Percentiles rank a stretch among this genome's conserved stretches.
phyloP scores from a whole-genome alignment of 2,113 vertebrate genomes.

The Zootoca vivipara region DNA sequence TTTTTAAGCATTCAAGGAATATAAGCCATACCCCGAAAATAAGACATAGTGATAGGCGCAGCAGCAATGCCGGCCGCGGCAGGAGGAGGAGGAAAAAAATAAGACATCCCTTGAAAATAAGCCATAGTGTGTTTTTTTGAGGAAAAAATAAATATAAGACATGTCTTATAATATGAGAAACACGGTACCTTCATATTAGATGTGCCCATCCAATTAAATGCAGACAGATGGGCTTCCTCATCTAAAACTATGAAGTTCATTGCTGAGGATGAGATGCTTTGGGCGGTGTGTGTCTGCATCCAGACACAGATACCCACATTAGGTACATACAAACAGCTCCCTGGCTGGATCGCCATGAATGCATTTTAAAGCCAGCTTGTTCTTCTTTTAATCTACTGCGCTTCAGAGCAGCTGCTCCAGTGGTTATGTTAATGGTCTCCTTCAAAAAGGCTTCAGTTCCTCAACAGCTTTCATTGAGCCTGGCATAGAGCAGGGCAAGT shows the following conservation, averaged over 20 bases:
- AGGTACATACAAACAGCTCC: neutral
- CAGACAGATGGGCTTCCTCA: neutral
- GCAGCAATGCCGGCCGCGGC: too few relatives aligned
- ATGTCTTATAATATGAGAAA: too few relatives aligned
- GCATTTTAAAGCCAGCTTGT: neutral
- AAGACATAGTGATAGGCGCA: too few relatives aligned
- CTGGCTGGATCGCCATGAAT: neutral
- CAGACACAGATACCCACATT: neutral
- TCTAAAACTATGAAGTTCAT: neutral
- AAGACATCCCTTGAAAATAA: too few relatives aligned
- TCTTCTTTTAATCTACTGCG: neutral
- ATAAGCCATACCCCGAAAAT: too few relatives aligned
- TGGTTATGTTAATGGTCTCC: constrained; percentile 6
- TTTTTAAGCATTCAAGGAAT: too few relatives aligned
- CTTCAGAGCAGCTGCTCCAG: constrained; percentile 2
- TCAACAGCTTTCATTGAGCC: constrained; percentile 4
- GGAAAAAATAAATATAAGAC: too few relatives aligned
- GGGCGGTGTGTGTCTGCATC: neutral
- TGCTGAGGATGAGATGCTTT: neutral
- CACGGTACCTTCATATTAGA: neutral
- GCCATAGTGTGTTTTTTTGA: too few relatives aligned
- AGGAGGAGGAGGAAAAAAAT: too few relatives aligned
- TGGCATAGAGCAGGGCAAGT: neutral
- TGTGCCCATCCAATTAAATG: neutral
- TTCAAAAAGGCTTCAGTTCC: constrained; percentile 22